A percentile compares a stretch with the other conserved stretches of the same genome.
Evolutionary conservation across 2,888 invertebrate species (phyloP).

Genomic region (Lasioglossum pauxillum): DNA sequence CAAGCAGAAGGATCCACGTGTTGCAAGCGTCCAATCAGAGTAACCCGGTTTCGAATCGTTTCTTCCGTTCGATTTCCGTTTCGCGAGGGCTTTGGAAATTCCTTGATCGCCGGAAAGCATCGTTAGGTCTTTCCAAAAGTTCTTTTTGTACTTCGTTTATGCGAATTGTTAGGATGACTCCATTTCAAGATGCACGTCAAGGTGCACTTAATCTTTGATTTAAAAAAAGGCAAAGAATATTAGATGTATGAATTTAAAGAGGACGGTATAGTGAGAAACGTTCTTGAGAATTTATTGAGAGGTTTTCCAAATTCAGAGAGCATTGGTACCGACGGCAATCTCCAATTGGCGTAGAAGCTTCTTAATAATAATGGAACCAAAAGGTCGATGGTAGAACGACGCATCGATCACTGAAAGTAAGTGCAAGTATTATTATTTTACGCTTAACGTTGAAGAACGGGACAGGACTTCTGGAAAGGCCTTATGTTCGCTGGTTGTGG

Average conservation of each 20-base stretch:
- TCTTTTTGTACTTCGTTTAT: not conserved
- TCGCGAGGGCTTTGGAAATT: not conserved
- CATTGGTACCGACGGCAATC: not conserved
- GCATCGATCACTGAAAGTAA: not conserved
- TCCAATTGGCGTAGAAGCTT: not conserved
- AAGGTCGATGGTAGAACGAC: not conserved
- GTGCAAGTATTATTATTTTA: slow-evolving; percentile 6
- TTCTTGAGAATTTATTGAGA: not conserved
- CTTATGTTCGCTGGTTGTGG: not conserved
- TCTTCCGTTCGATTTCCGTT: slow-evolving; percentile 3
- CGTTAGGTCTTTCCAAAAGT: not conserved
- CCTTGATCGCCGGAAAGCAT: not conserved
- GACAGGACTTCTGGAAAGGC: not conserved
- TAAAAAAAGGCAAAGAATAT: not conserved
- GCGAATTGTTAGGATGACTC: not conserved
- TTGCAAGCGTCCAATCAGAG: slow-evolving; percentile 57
- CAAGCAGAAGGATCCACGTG: slow-evolving; percentile 73
- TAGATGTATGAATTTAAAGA: not conserved
- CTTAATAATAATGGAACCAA: not conserved
- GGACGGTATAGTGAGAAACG: not conserved
- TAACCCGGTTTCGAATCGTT: slow-evolving; percentile 13
- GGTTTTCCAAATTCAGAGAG: not conserved
- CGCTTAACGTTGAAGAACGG: not conserved
- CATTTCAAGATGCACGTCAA: not conserved
- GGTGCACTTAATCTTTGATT: not conserved